Percentiles rank a stretch among this genome's conserved stretches.
Conservation (phyloP, 2,888 invertebrate genomes). For the Plutella xylostella region DNA sequence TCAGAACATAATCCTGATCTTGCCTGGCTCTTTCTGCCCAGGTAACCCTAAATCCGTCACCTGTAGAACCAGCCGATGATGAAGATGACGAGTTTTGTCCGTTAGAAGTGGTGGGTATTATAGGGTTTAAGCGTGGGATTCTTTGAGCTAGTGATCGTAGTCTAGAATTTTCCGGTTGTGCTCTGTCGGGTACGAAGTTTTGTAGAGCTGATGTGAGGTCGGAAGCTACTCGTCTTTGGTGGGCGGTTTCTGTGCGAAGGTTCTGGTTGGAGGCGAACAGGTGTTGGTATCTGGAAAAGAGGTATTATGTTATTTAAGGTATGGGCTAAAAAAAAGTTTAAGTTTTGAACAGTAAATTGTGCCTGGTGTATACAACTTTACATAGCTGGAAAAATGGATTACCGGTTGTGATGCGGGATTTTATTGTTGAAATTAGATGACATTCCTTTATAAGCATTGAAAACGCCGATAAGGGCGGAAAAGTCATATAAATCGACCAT, state of each 20-base stretch:
- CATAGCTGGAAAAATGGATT: too few relatives aligned
- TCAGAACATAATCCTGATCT: conserved; percentile 38
- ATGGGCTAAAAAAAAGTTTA: too few relatives aligned
- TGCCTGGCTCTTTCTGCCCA: conserved; percentile 38
- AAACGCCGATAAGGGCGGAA: too few relatives aligned
- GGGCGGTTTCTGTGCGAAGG: conserved; percentile 23
- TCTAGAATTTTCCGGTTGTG: conserved; percentile 37
- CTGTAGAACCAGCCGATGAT: conserved; percentile 14
- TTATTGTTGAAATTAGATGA: too few relatives aligned
- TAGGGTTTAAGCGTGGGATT: conserved; percentile 41
- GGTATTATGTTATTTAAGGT: too few relatives aligned
- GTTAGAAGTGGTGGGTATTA: conserved; percentile 24
- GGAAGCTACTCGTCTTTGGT: conserved; percentile 24
- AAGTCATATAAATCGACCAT: too few relatives aligned
- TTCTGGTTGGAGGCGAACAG: conserved; percentile 41
- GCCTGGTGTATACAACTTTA: too few relatives aligned
- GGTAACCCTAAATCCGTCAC: conserved; percentile 33
- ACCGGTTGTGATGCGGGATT: too few relatives aligned
- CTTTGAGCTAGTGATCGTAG: conserved; percentile 41
- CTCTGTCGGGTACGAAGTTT: conserved; percentile 28
- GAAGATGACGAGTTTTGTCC: conserved; percentile 13
- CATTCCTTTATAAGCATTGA: too few relatives aligned
- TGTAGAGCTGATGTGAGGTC: conserved; percentile 15
- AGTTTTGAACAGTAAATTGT: too few relatives aligned
- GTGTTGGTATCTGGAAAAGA: conserved; percentile 41